phyloP scores from a whole-genome alignment of 1,140 invertebrate genomes.

The Muscidifurax raptorellus region DNA sequence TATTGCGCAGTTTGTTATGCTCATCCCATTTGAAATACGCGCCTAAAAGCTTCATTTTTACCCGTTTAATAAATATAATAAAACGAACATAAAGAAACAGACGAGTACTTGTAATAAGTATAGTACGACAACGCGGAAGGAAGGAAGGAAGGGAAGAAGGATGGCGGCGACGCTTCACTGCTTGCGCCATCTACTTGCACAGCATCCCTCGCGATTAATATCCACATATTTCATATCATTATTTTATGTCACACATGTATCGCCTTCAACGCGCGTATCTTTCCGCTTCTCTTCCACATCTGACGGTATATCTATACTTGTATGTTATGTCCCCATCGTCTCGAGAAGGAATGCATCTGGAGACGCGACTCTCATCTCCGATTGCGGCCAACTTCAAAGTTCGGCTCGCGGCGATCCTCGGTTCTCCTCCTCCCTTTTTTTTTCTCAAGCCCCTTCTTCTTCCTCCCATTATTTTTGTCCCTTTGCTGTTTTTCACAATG shows the following conservation, averaged over 20 bases:
- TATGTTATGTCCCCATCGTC: neutral
- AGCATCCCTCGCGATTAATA: conserved; percentile 28
- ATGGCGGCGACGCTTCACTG: conserved; percentile 24
- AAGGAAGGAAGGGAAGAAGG: conserved; percentile 41
- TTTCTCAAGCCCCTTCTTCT: neutral
- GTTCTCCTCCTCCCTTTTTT: conserved; percentile 6
- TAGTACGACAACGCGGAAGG: conserved; percentile 4
- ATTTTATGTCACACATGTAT: neutral
- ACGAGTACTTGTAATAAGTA: neutral
- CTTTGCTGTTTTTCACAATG: neutral
- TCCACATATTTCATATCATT: neutral
- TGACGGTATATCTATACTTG: no score
- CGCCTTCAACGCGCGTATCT: neutral
- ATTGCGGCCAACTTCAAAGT: conserved; percentile 49
- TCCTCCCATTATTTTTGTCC: conserved; percentile 1
- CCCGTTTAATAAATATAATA: no score
- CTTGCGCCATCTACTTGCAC: conserved; percentile 25
- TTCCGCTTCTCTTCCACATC: no score
- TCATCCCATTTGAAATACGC: no score
- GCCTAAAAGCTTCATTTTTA: no score
- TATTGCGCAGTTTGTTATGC: no score
- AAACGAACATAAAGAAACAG: conserved; percentile 50
- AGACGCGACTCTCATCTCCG: conserved; percentile 16
- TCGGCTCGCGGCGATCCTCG: conserved; percentile 11
- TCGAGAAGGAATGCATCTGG: conserved; percentile 7